Conservation (phyloP, 2,113 vertebrate genomes). For the Eurypyga helias region DNA sequence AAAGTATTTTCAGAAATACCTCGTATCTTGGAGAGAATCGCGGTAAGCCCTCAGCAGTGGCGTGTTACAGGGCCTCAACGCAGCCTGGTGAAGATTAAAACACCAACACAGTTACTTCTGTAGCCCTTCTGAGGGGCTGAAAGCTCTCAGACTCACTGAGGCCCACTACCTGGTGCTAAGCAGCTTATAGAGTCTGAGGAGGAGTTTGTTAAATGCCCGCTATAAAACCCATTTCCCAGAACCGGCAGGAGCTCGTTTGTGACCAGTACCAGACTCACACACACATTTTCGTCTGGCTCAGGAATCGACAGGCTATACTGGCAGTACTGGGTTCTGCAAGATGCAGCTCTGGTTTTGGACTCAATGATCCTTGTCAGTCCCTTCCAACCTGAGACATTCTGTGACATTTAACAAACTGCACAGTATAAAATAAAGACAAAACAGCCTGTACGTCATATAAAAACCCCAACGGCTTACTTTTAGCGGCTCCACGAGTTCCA, state of each 20-base stretch:
- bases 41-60: conserved; percentile 89
- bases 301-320: neutral
- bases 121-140: neutral
- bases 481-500: conserved; percentile 90
- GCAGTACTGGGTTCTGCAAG: neutral
- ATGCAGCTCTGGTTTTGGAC: neutral
- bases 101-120: neutral
- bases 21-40: conserved; percentile 87
- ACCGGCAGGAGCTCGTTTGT: neutral
- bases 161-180: neutral
- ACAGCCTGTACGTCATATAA: neutral
- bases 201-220: neutral
- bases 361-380: fast-evolving
- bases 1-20: conserved; percentile 72
- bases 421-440: neutral
- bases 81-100: conserved; percentile 77
- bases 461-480: conserved; percentile 77
- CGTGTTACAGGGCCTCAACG: conserved; percentile 85
- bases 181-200: neutral
- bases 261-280: neutral
- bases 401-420: neutral
- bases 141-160: neutral
- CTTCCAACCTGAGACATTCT: neutral
- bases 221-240: neutral
- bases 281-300: fast-evolving